Base-by-base conservation (phyloP, 2,797 vertebrate species). In the Austrolebias charrua region DNA sequence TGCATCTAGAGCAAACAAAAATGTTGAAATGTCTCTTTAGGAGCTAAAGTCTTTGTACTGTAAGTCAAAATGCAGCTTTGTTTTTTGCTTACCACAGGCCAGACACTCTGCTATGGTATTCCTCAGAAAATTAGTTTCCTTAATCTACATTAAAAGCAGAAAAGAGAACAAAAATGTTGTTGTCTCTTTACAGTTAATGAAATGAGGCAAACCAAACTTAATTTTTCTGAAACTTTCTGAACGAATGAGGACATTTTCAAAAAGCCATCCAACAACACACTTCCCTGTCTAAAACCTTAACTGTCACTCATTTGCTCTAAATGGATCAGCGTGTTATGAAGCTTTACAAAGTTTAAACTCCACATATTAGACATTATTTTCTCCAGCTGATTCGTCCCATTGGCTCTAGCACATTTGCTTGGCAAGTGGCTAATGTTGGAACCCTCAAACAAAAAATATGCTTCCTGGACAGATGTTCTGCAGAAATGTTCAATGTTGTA, bases 31-130 rank as follows among this genome's bases (percentile, higher is more conserved):
- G 11, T 47, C 20, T 60, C 6, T 56, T 48, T 63, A 10, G 5
- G 8, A 5, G 18, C 12, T 16, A 31, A 9, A n/a, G 16, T 13
- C 28, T 18, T 24, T 62, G 66, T 43, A 51, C 31, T n/a, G 6
- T 19, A 9, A 55, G 29, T 6, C 1, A 62, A 33, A 4, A 35
- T 14, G 40, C 0, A 2, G 6, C 46, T 28, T 59, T 40, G 35
- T 9, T 20, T 33, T 57, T 45, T 33, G 53, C 93, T 94, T 87
- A 98, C 97, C 95, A 72, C 98, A 99, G 38, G 91, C 91, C 72
- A 98, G 93, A 84, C 98, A 99, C 70, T 98, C 95, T 4, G 94
- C 77, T 63, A 99, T 93, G 55, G 95, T 96, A 77, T 96, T 97
- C 86, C 93, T 95, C 82, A 99, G 90, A 83, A 95, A 95, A 50